Conservation (phyloP, 1,140 invertebrate species). For the Euura lappo region DNA sequence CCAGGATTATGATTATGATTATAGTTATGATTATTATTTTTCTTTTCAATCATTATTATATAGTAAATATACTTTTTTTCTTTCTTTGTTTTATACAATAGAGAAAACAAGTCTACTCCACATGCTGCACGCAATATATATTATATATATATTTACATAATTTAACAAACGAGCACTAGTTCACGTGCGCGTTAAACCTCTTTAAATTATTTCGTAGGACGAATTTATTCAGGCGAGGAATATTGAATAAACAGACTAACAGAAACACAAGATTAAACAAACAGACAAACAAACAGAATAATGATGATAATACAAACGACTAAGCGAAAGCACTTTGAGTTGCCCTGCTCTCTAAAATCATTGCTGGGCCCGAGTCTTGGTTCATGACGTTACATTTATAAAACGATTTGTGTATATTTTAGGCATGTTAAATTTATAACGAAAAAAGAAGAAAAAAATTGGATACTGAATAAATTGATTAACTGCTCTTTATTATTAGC, state of each 20-base stretch:
- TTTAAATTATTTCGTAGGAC: conserved; percentile 27
- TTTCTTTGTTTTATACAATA: background rate
- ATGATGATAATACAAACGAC: background rate
- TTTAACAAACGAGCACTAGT: background rate
- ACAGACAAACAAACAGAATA: too few species aligned
- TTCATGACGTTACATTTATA: conserved; percentile 52
- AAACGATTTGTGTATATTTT: conserved; percentile 53
- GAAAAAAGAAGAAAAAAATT: conserved; percentile 28
- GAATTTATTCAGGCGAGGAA: background rate
- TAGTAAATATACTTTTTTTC: background rate
- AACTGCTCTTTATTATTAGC: conserved; percentile 51
- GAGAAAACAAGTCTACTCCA: conserved; percentile 27
- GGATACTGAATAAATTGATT: conserved; percentile 50
- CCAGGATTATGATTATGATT: background rate
- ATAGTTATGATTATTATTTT: too few species aligned
- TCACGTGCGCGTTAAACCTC: background rate
- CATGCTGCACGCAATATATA: conserved; percentile 25
- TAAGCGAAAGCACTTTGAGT: conserved; percentile 30
- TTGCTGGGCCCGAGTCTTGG: conserved; percentile 45
- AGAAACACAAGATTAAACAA: too few species aligned
- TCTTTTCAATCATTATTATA: too few species aligned
- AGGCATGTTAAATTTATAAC: conserved; percentile 57
- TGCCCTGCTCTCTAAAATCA: conserved; percentile 42
- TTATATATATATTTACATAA: conserved; percentile 8
- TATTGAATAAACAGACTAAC: too few species aligned